These are phyloP conservation scores for Reticulitermes speratus DNA, from an alignment of 1,140 invertebrate species.

Conservation along the genomic window DNA sequence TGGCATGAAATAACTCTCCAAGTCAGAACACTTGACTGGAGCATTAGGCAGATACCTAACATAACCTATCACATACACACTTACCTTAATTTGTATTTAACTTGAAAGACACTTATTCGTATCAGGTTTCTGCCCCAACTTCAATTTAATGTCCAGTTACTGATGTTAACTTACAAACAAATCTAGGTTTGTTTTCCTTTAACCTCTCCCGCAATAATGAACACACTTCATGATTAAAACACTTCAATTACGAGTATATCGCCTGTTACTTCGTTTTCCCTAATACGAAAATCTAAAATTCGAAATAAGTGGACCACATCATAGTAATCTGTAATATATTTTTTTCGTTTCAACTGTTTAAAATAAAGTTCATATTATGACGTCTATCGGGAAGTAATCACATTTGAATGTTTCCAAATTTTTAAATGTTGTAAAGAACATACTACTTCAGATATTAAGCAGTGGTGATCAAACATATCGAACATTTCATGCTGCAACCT, in stretches of 20 bases:
- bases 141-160: not conserved
- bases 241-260: not conserved
- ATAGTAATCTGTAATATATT: not conserved
- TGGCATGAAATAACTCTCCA: not conserved
- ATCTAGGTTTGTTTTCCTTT: not conserved
- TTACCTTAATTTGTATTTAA: not conserved
- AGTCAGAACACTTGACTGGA: not conserved
- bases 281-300: not conserved
- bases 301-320: not conserved
- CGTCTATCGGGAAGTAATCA: slow-evolving; percentile 4
- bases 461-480: not conserved
- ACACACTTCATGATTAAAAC: not conserved
- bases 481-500: not conserved
- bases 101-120: not conserved
- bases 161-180: not conserved
- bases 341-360: not conserved
- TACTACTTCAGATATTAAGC: not conserved
- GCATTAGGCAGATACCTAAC: not conserved
- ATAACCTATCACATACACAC: not conserved
- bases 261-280: not conserved
- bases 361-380: not conserved
- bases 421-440: not conserved
- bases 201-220: not conserved
- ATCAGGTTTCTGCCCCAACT: not conserved
- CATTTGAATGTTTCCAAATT: not conserved